Evolutionary conservation across 2,888 invertebrate genomes (phyloP).

Genomic region (Tetranychus piercei): DNA sequence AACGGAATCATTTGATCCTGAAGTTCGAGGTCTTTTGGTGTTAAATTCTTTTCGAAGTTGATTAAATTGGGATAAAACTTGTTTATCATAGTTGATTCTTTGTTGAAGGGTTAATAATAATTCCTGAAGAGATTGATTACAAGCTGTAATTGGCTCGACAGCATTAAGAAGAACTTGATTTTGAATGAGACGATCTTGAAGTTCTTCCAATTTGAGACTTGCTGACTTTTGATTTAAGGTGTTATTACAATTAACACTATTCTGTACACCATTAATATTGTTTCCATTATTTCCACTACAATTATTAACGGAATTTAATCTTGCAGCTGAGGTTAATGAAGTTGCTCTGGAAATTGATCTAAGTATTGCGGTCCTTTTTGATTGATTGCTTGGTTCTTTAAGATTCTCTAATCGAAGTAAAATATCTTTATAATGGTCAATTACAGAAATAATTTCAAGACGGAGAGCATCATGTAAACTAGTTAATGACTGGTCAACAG

Average conservation of each 20-base stretch:
- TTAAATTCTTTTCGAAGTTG: slow-evolving; percentile 39
- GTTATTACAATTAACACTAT: neutral
- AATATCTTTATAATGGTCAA: slow-evolving; percentile 70
- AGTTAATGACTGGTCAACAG: slow-evolving; percentile 40
- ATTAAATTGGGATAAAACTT: slow-evolving; percentile 49
- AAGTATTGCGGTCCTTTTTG: slow-evolving; percentile 28
- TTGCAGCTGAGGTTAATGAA: neutral
- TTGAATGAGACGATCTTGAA: slow-evolving; percentile 72
- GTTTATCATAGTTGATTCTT: slow-evolving; percentile 75
- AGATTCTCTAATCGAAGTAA: slow-evolving; percentile 47
- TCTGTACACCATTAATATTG: neutral
- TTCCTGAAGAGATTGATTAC: slow-evolving; percentile 59
- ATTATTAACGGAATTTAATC: neutral
- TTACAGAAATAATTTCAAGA: slow-evolving; percentile 56
- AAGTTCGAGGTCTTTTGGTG: too few relatives aligned
- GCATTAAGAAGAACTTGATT: slow-evolving; percentile 64
- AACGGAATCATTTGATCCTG: too few relatives aligned
- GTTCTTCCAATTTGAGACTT: slow-evolving; percentile 61
- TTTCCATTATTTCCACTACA: too few relatives aligned
- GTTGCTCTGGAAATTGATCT: neutral
- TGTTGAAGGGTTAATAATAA: slow-evolving; percentile 49
- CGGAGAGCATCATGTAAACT: slow-evolving; percentile 64
- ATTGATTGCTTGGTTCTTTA: slow-evolving; percentile 39
- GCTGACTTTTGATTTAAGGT: slow-evolving; percentile 56
- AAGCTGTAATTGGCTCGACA: slow-evolving; percentile 47